Evolutionary conservation across 2,797 vertebrate genomes (phyloP).

Genomic region (Acrocephalus scirpaceus): DNA sequence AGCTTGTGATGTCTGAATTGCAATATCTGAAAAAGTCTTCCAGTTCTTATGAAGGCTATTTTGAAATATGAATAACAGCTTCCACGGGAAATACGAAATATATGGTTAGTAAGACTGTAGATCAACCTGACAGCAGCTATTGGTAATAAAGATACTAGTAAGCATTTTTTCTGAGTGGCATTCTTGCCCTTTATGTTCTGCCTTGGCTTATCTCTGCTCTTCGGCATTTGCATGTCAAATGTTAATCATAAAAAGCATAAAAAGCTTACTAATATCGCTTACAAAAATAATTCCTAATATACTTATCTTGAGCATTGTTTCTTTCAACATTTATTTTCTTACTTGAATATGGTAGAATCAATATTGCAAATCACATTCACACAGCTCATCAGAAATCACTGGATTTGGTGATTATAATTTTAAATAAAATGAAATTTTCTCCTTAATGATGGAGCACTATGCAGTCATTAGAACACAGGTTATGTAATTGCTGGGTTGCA

Average conservation of each 20-base stretch:
- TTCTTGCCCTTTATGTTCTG: neutral
- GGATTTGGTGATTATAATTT: conserved; percentile 16
- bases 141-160: neutral
- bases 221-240: neutral
- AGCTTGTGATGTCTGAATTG: neutral
- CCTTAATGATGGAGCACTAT: neutral
- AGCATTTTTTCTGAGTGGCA: neutral
- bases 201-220: neutral
- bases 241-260: neutral
- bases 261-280: neutral
- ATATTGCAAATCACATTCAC: conserved; percentile 1
- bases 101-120: neutral
- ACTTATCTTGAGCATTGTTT: neutral
- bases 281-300: neutral
- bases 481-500: neutral
- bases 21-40: neutral
- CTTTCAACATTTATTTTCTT: conserved; percentile 3
- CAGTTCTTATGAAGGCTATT: neutral
- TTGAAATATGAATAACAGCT: neutral
- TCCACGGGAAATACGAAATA: neutral
- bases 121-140: neutral
- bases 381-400: conserved; percentile 1
- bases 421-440: conserved; percentile 31
- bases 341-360: neutral
- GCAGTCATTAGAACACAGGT: neutral